These are phyloP conservation scores for Myanophis thanlyinensis DNA, from an alignment of 2,113 vertebrate genomes.

Conservation along the genomic window DNA sequence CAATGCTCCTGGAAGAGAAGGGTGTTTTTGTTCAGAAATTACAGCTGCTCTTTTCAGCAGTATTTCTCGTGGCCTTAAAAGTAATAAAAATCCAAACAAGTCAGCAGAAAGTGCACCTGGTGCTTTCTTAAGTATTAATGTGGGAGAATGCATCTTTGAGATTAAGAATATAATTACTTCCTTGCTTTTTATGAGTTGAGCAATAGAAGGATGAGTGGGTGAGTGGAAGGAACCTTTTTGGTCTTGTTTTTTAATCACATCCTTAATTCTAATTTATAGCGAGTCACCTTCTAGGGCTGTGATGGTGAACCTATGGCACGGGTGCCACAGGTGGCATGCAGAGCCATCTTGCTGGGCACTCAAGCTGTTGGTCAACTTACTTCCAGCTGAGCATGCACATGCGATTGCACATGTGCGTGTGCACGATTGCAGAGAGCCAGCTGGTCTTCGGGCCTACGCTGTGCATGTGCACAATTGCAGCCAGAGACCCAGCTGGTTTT, in stretches of 20 bases:
- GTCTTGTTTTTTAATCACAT: background rate
- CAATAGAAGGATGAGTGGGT: background rate
- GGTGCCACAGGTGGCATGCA: no score
- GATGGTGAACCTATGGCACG: no score
- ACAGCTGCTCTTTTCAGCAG: constrained; percentile 29
- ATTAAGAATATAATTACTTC: background rate
- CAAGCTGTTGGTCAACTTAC: no score
- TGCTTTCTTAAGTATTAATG: constrained; percentile 25
- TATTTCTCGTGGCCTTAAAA: constrained; percentile 4
- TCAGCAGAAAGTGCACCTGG: constrained; percentile 12
- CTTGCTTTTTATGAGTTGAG: constrained; percentile 2
- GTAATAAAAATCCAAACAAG: background rate
- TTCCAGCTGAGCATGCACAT: no score
- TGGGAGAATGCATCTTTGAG: background rate
- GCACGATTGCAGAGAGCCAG: no score
- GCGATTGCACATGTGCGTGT: no score
- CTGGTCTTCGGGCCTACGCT: no score
- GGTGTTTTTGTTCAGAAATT: constrained; percentile 6
- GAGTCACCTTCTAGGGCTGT: background rate
- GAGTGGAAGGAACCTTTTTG: background rate
- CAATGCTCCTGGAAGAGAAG: constrained; percentile 38
- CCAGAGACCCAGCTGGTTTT: no score
- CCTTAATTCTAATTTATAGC: background rate
- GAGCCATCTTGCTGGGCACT: no score
- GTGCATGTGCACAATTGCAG: no score